phyloP scores from a whole-genome alignment of 1,140 invertebrate genomes.

The Hylyphantes graminicola region DNA sequence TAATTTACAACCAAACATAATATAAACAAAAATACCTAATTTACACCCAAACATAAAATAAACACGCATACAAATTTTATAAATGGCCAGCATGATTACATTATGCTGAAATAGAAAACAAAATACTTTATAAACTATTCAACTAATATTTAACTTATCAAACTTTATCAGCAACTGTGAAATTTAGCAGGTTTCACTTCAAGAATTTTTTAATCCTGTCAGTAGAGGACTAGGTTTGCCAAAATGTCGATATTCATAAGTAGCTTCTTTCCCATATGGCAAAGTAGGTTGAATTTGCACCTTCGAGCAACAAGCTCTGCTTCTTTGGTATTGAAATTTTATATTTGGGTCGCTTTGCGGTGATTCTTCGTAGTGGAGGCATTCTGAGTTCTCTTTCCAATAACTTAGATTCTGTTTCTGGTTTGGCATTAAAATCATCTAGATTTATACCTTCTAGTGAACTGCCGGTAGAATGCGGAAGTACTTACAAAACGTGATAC shows the following conservation, averaged over 20 bases:
- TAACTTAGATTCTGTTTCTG: not conserved
- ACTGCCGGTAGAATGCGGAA: not conserved
- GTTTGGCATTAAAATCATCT: not conserved
- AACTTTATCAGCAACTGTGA: too few relatives aligned
- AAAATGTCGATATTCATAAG: constrained; percentile 35
- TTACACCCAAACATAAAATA: too few relatives aligned
- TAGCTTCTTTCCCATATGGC: constrained; percentile 10
- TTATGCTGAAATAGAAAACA: too few relatives aligned
- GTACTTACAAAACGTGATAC: constrained; percentile 15
- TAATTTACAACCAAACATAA: too few relatives aligned
- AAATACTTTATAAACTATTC: too few relatives aligned
- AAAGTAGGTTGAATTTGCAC: constrained; percentile 13
- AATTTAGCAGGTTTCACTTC: not conserved
- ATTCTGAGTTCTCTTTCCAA: constrained; percentile 24
- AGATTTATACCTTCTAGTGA: constrained; percentile 7
- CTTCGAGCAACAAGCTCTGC: constrained; percentile 9
- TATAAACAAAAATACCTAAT: too few relatives aligned
- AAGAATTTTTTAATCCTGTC: not conserved
- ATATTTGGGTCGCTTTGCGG: not conserved
- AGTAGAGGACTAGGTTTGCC: constrained; percentile 4
- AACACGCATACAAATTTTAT: too few relatives aligned
- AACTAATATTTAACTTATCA: too few relatives aligned
- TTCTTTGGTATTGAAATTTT: not conserved
- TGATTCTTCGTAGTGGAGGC: not conserved
- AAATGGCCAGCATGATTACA: too few relatives aligned